Evolutionary conservation across 2,888 invertebrate species (phyloP).

Genomic region (Eupithecia centaureata): DNA sequence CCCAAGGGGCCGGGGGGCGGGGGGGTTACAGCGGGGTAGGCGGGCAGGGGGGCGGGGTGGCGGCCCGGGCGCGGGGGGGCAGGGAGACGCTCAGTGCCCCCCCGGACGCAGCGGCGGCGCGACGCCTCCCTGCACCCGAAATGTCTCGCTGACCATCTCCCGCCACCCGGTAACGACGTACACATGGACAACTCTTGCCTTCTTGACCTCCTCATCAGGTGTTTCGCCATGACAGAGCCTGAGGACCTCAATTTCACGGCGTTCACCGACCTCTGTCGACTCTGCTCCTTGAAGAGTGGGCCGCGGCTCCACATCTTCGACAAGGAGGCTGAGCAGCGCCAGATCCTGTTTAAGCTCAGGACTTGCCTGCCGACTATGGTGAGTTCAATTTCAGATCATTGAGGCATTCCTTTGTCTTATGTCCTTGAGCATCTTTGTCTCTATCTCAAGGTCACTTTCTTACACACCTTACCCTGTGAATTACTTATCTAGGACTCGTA

Average conservation of each 20-base stretch:
- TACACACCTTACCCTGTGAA: background rate
- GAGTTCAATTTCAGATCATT: constrained; percentile 59
- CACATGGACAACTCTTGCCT: constrained; percentile 85
- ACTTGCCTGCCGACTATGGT: constrained; percentile 88
- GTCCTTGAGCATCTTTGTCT: constrained; percentile 43
- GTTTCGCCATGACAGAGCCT: constrained; percentile 86
- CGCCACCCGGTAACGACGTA: constrained; percentile 79
- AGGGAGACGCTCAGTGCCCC: constrained; percentile 72
- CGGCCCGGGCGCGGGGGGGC: constrained; percentile 53
- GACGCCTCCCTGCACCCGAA: constrained; percentile 81
- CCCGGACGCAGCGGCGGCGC: constrained; percentile 81
- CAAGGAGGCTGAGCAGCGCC: constrained; percentile 88
- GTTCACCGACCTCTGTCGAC: constrained; percentile 88
- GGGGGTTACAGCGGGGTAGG: constrained; percentile 50
- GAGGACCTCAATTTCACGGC: constrained; percentile 87
- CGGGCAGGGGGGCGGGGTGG: constrained; percentile 49
- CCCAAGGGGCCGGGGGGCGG: constrained; percentile 55
- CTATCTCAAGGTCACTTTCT: constrained; percentile 24
- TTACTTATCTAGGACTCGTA: background rate
- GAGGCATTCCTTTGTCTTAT: constrained; percentile 43
- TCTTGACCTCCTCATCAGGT: constrained; percentile 84
- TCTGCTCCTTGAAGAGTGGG: constrained; percentile 88
- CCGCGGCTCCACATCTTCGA: constrained; percentile 88
- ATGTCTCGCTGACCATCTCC: constrained; percentile 78
- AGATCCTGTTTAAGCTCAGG: constrained; percentile 87